Evolutionary conservation across 2,888 invertebrate genomes (phyloP).

Genomic region (Gari tellinella): DNA sequence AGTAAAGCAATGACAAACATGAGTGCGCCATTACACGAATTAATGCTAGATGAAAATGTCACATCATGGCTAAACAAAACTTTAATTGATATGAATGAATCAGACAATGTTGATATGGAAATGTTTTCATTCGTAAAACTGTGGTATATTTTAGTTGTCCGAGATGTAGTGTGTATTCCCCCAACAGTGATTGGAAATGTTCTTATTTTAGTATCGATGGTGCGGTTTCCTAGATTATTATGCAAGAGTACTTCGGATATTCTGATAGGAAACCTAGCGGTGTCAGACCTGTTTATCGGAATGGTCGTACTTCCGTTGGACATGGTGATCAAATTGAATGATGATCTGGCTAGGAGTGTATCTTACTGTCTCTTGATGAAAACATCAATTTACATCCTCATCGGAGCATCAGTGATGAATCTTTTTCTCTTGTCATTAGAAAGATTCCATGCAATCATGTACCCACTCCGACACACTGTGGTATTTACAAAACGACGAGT

Average conservation of each 20-base stretch:
- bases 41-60: too few species aligned
- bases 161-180: not conserved
- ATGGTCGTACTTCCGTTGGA: conserved; percentile 19
- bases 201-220: conserved; percentile 19
- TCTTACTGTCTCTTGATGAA: conserved; percentile 4
- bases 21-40: too few species aligned
- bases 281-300: conserved; percentile 23
- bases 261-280: conserved; percentile 14
- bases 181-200: conserved; percentile 23
- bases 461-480: conserved; percentile 11
- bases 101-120: too few species aligned
- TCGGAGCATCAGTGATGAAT: conserved; percentile 25
- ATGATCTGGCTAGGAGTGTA: too few species aligned
- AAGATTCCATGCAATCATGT: conserved; percentile 23
- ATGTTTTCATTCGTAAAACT: too few species aligned
- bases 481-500: conserved; percentile 16
- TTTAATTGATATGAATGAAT: too few species aligned
- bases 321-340: not conserved
- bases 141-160: too few species aligned
- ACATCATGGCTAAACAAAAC: too few species aligned
- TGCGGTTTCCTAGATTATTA: not conserved
- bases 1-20: too few species aligned
- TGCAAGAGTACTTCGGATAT: conserved; percentile 9
- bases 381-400: conserved; percentile 1
- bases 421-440: conserved; percentile 27